These are phyloP conservation scores for Seira musarum DNA, from an alignment of 2,888 invertebrate species.

Conservation along the genomic window DNA sequence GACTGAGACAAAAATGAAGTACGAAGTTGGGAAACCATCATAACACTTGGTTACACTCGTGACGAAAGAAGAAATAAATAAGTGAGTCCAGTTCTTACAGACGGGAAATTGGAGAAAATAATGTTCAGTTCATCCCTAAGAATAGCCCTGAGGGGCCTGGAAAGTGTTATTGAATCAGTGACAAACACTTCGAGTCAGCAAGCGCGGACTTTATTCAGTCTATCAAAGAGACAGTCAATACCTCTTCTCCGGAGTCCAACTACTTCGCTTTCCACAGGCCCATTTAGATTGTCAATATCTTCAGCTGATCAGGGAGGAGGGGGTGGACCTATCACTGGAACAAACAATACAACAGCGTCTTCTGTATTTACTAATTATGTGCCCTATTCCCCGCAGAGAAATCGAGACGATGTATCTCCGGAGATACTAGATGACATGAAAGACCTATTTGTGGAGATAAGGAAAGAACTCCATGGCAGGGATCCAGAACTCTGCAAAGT, in stretches of 20 bases:
- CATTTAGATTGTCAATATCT: slow-evolving; percentile 42
- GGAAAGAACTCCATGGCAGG: slow-evolving; percentile 78
- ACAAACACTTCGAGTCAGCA: slow-evolving; percentile 24
- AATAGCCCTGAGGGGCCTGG: slow-evolving; percentile 53
- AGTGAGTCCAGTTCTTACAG: too few relatives aligned
- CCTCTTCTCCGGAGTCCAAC: slow-evolving; percentile 36
- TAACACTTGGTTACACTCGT: too few relatives aligned
- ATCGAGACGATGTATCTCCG: slow-evolving; percentile 73
- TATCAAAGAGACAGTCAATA: slow-evolving; percentile 35
- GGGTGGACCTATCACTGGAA: slow-evolving; percentile 32
- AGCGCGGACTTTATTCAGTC: slow-evolving; percentile 18
- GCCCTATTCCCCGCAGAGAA: slow-evolving; percentile 42
- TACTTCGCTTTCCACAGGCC: slow-evolving; percentile 17
- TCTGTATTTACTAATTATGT: slow-evolving; percentile 49
- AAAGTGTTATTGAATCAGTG: slow-evolving; percentile 43
- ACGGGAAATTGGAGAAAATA: not conserved
- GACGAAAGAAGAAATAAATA: too few relatives aligned
- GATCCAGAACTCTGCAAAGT: slow-evolving; percentile 90
- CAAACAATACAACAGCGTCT: slow-evolving; percentile 15
- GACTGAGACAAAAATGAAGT: too few relatives aligned
- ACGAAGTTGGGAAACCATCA: too few relatives aligned
- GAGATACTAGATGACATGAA: slow-evolving; percentile 82
- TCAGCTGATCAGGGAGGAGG: slow-evolving; percentile 58
- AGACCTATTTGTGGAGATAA: slow-evolving; percentile 88
- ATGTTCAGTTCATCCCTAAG: slow-evolving; percentile 49